A percentile compares a stretch with the other conserved stretches of the same genome.
Evolutionary conservation across 2,888 invertebrate species (phyloP).

Genomic region (Exephanes ischioxanthus): DNA sequence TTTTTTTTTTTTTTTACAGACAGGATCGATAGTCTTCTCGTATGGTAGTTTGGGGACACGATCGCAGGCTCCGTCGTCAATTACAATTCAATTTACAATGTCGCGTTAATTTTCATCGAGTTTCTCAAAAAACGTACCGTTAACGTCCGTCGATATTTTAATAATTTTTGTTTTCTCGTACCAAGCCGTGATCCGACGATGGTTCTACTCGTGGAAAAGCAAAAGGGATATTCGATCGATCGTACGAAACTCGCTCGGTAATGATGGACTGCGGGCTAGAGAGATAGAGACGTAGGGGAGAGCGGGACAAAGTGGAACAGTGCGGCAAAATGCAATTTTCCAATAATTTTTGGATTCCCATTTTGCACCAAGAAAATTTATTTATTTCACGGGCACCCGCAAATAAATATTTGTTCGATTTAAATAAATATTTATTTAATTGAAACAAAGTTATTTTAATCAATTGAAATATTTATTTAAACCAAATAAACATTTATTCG

Average conservation of each 20-base stretch:
- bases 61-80: slow-evolving; percentile 17
- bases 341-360: no score
- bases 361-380: no score
- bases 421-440: no score
- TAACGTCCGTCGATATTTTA: slow-evolving; percentile 41
- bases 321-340: no score
- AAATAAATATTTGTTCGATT: neutral
- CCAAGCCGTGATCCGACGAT: slow-evolving; percentile 23
- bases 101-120: slow-evolving; percentile 15
- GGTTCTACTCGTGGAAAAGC: slow-evolving; percentile 19
- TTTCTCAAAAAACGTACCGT: slow-evolving; percentile 15
- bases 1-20: slow-evolving; percentile 55
- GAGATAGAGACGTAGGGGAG: neutral
- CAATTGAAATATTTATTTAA: no score
- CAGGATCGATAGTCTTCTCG: slow-evolving; percentile 42
- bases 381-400: no score
- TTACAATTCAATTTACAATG: slow-evolving; percentile 29
- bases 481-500: no score
- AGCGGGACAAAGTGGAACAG: no score
- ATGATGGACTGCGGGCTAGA: slow-evolving; percentile 26
- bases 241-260: slow-evolving; percentile 57
- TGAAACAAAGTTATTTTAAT: no score
- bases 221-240: slow-evolving; percentile 27
- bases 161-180: slow-evolving; percentile 13
- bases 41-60: slow-evolving; percentile 26